Evolutionary conservation across 2,113 vertebrate genomes (phyloP), one percentile per base, ranked within the genome.

Genomic region (Alethe diademata): DNA sequence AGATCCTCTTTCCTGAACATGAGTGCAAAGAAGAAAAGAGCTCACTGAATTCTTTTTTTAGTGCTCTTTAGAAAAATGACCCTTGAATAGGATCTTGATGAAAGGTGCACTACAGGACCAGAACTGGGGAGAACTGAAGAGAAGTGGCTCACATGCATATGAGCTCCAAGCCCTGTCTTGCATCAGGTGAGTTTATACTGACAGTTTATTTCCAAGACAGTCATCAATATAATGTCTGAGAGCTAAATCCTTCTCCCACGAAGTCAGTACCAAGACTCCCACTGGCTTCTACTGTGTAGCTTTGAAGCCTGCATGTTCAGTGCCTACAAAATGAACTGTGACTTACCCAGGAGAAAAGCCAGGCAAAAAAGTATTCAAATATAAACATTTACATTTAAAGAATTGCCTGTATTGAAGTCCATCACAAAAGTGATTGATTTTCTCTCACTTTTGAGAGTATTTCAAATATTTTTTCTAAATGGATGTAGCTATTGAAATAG

Each of bases 191-290:
- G 47, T 90, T 91, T 94, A 67, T 65, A 36, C 86, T 48, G 72
- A 67, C 86, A 92, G 75, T 71, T 93, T 96, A 70, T 94, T 95
- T 95, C 57, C 79, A 93, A 86, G 85, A 51, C 48, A 86, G 56
- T 70, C 88, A 95, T 92, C 92, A 94, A 57, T 92, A 86, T 53
- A 66, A 70, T 33, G 47, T 78, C 82, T 95, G 93, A 92, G 75
- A 83, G 40, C 31, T 90, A 90, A 83, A 94, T 88, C 61, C 69
- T 88, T 73, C 85, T 95, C 72, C 51, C 67, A 61, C n/a, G 65
- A 88, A 51, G 51, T 56, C 64, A 57, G 65, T 48, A 97, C 60
- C 75, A 88, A 90, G 40, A 94, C 72, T 96, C 90, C 86, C 79
- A 71, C 88, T 88, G 72, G 23, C 65, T 92, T 94, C 92, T 90